Percentiles rank a stretch among this genome's conserved stretches.
These are phyloP conservation scores for Progne subis DNA, from an alignment of 2,113 vertebrate species.

Conservation along the genomic window DNA sequence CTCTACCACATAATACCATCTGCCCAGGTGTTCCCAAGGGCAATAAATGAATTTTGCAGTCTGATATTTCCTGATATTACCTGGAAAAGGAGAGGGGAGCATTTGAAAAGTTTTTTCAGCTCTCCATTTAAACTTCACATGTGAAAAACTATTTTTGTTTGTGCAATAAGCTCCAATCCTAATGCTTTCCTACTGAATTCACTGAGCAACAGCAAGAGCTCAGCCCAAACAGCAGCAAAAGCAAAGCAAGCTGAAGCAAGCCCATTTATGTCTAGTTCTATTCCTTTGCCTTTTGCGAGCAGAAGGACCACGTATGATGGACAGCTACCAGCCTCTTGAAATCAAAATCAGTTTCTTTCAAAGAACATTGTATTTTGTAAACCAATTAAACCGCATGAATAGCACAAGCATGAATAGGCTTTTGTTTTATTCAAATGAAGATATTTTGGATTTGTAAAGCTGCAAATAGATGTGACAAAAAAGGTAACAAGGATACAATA, in stretches of 20 bases:
- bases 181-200: conserved; percentile 3
- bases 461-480: conserved; percentile 48
- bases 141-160: neutral
- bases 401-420: conserved; percentile 11
- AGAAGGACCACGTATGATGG: neutral
- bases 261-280: neutral
- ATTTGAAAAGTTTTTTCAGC: neutral
- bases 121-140: neutral
- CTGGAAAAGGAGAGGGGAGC: neutral
- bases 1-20: neutral
- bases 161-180: neutral
- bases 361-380: conserved; percentile 54
- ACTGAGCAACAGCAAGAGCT: neutral
- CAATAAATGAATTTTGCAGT: neutral
- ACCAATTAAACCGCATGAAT: conserved; percentile 45
- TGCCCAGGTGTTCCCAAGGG: neutral
- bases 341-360: conserved; percentile 26
- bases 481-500: conserved; percentile 35
- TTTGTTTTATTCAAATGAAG: conserved; percentile 57
- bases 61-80: neutral
- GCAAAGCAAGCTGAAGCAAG: conserved; percentile 8
- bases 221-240: neutral
- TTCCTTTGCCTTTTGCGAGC: neutral
- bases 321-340: conserved; percentile 2
- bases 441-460: conserved; percentile 28